Evolutionary conservation across 2,113 vertebrate species (phyloP).

Genomic region (Ondatra zibethicus): DNA sequence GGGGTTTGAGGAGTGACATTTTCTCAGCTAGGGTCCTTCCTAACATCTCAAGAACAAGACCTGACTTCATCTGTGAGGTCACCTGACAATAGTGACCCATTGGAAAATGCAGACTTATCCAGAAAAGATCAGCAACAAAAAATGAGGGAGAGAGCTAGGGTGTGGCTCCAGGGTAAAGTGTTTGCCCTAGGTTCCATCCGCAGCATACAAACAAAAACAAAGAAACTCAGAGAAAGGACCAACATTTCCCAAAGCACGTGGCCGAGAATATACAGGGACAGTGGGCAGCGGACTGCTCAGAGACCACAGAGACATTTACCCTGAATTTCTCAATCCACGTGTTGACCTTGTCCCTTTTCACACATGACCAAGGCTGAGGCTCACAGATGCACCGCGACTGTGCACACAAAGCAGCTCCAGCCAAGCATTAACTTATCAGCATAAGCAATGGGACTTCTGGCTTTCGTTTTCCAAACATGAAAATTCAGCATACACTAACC

Average conservation of each 20-base stretch:
- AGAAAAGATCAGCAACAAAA: background rate
- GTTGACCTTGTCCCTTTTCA: background rate
- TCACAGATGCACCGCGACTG: fast-evolving
- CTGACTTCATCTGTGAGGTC: background rate
- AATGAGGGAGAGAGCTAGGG: background rate
- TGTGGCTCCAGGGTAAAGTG: background rate
- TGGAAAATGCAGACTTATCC: background rate
- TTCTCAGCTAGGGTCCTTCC: background rate
- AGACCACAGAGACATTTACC: background rate
- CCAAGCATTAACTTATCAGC: background rate
- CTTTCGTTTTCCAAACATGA: background rate
- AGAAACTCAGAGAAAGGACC: background rate
- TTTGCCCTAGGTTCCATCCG: background rate
- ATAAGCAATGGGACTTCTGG: fast-evolving
- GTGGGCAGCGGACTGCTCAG: background rate
- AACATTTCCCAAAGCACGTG: fast-evolving
- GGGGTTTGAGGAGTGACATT: background rate
- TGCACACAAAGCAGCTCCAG: background rate
- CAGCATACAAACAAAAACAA: background rate
- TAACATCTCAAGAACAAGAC: background rate
- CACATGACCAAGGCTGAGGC: background rate
- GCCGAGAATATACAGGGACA: background rate
- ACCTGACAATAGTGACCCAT: background rate
- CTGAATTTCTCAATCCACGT: background rate
- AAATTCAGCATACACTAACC: background rate